Conservation (phyloP, 2,113 vertebrate genomes). For the Sinocyclocheilus anshuiensis region DNA sequence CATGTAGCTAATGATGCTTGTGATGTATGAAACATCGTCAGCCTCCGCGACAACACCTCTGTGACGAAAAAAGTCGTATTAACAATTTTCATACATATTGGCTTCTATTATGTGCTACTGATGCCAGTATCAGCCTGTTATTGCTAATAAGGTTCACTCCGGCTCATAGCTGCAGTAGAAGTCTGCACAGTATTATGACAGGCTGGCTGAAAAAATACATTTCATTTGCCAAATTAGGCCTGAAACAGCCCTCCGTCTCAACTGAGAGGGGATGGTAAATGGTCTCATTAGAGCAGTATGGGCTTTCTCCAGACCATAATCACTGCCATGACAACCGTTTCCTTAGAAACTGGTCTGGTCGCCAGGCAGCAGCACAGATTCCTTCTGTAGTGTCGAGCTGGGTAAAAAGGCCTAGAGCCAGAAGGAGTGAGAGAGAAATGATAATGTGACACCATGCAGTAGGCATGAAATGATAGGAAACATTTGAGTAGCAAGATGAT, state of each 20-base stretch:
- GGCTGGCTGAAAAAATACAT: conserved; percentile 35
- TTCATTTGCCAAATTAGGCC: conserved; percentile 59
- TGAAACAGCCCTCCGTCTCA: conserved; percentile 54
- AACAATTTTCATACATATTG: conserved; percentile 22
- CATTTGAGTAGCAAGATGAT: no score
- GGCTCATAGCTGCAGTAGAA: conserved; percentile 45
- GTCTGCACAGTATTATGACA: conserved; percentile 31
- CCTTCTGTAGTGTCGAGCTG: conserved; percentile 47
- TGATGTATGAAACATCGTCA: conserved; percentile 34
- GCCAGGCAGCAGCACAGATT: conserved; percentile 52
- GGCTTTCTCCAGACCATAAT: conserved; percentile 60
- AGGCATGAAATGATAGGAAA: background rate
- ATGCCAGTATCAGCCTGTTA: conserved; percentile 2
- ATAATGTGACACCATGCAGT: background rate
- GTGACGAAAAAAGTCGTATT: conserved; percentile 14
- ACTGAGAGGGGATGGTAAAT: conserved; percentile 58
- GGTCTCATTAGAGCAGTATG: conserved; percentile 57
- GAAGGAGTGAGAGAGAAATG: conserved; percentile 17
- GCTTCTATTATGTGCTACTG: conserved; percentile 11
- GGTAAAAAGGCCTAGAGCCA: conserved; percentile 35
- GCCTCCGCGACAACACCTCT: background rate
- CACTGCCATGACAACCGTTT: conserved; percentile 65
- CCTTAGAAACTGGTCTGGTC: conserved; percentile 66
- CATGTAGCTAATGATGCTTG: conserved; percentile 63
- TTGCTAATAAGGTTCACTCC: conserved; percentile 42